Conservation (phyloP, 2,797 vertebrate species). For the Sandelia bainsii region DNA sequence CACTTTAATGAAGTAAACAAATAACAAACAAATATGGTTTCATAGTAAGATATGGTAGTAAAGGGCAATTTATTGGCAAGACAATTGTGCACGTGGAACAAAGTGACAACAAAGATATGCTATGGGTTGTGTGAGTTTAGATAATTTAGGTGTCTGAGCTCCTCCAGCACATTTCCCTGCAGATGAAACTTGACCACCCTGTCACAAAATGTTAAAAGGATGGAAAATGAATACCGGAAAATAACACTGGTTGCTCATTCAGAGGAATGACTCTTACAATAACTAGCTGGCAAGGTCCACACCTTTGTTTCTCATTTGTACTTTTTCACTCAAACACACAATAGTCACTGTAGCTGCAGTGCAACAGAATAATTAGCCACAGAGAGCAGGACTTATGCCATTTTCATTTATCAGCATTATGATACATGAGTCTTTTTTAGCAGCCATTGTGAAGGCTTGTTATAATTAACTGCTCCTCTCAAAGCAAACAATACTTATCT, state of each 20-base stretch:
- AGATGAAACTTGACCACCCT: slow-evolving; percentile 43
- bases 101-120: background rate
- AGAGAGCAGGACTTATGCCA: slow-evolving; percentile 39
- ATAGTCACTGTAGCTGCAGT: slow-evolving; percentile 40
- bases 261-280: slow-evolving; percentile 35
- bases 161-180: slow-evolving; percentile 20
- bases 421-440: slow-evolving; percentile 33
- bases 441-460: slow-evolving; percentile 25
- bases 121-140: slow-evolving; percentile 5
- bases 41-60: background rate
- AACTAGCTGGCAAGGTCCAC: slow-evolving; percentile 23
- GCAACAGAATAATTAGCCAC: slow-evolving; percentile 53
- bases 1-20: slow-evolving; percentile 10
- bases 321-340: slow-evolving; percentile 12
- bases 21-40: background rate
- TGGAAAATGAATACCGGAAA: slow-evolving; percentile 27
- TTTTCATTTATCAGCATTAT: slow-evolving; percentile 40
- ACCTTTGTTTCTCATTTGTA: slow-evolving; percentile 29
- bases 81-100: background rate
- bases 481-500: slow-evolving; percentile 67
- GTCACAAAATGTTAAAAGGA: slow-evolving; percentile 33
- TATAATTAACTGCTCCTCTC: slow-evolving; percentile 45
- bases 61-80: background rate
- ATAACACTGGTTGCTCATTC: slow-evolving; percentile 17
- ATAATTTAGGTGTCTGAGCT: slow-evolving; percentile 25